Percentiles rank a stretch among this genome's conserved stretches.
These are phyloP conservation scores for Eurosta solidaginis DNA, from an alignment of 1,140 invertebrate species.

Conservation along the genomic window DNA sequence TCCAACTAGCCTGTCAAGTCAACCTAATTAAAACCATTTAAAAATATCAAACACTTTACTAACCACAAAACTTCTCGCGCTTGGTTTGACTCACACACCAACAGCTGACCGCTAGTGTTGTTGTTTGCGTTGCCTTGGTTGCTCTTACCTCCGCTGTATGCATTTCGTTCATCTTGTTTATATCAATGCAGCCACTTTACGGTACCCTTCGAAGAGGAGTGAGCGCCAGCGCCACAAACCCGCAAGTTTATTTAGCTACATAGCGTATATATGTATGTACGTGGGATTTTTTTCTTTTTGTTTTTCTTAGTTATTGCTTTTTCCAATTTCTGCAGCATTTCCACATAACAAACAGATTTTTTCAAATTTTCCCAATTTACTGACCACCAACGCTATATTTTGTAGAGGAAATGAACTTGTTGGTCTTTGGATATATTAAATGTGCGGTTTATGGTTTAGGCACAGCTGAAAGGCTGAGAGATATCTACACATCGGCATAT, in stretches of 20 bases:
- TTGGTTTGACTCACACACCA: not conserved
- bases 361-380: conserved; percentile 21
- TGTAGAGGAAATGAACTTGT: conserved; percentile 25
- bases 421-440: conserved; percentile 18
- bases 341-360: no score
- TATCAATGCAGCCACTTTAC: not conserved
- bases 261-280: not conserved
- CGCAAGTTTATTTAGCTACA: not conserved
- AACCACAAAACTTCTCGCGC: conserved; percentile 11
- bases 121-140: not conserved
- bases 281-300: not conserved
- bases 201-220: not conserved
- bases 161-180: not conserved
- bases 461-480: not conserved
- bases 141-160: not conserved
- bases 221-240: not conserved
- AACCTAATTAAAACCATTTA: no score
- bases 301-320: not conserved
- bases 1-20: no score
- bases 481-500: not conserved
- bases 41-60: not conserved
- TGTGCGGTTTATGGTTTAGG: conserved; percentile 18
- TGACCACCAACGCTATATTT: conserved; percentile 18
- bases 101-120: not conserved
- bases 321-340: not conserved